phyloP scores from a whole-genome alignment of 2,113 vertebrate species.

The Ursus arctos region DNA sequence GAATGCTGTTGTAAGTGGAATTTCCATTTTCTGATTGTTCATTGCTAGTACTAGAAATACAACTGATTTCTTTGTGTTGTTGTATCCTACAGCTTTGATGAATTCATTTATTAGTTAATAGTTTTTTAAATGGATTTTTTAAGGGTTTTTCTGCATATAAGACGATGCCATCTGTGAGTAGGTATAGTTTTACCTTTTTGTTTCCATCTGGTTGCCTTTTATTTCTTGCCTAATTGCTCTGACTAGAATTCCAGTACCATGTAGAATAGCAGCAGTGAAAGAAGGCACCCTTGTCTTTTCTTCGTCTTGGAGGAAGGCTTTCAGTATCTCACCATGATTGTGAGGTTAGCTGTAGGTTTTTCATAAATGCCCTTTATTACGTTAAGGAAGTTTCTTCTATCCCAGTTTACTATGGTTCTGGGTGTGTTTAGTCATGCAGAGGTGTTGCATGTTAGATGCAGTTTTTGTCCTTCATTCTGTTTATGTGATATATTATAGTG shows the following conservation, averaged over 20 bases:
- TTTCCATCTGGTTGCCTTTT: neutral
- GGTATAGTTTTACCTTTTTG: neutral
- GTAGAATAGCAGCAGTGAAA: neutral
- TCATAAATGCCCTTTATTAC: neutral
- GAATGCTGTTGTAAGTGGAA: neutral
- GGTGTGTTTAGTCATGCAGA: neutral
- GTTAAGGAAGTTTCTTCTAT: neutral
- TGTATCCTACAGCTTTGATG: neutral
- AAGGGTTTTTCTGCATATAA: neutral
- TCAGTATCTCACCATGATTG: neutral
- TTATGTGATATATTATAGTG: neutral
- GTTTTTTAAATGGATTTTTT: neutral
- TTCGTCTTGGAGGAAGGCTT: neutral
- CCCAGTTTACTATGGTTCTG: neutral
- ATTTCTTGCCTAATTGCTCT: neutral
- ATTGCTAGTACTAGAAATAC: neutral
- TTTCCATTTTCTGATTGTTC: slow-evolving; percentile 3
- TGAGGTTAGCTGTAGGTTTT: neutral
- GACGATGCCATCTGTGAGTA: neutral
- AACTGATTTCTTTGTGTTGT: neutral
- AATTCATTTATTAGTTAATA: neutral
- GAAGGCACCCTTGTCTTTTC: neutral
- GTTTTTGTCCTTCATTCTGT: neutral
- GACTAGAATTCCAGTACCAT: neutral
- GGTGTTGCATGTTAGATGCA: neutral